Percentiles rank a stretch among this genome's conserved stretches.
Evolutionary conservation across 2,888 invertebrate species (phyloP).

Genomic region (Zeuzera pyrina): DNA sequence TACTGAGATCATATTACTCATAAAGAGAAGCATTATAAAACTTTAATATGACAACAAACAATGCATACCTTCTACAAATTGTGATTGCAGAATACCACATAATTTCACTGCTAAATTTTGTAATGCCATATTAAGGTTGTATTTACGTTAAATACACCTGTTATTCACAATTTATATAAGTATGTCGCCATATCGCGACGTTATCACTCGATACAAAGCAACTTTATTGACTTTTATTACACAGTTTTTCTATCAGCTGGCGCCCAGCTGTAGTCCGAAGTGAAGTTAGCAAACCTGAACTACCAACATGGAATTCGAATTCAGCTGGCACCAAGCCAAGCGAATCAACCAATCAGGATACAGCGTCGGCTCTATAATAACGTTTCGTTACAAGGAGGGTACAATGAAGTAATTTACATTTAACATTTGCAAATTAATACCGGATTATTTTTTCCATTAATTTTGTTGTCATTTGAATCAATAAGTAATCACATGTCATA

Average conservation of each 20-base stretch:
- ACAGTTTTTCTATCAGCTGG: conserved; percentile 65
- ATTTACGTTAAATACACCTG: conserved; percentile 25
- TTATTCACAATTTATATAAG: conserved; percentile 24
- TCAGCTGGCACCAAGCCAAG: conserved; percentile 19
- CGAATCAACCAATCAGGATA: conserved; percentile 35
- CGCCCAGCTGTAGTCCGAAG: conserved; percentile 54
- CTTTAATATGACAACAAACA: conserved; percentile 9
- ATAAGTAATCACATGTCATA: no score
- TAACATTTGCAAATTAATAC: no score
- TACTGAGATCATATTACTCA: neutral
- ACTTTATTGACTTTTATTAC: conserved; percentile 58
- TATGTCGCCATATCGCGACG: conserved; percentile 27
- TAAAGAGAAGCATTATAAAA: conserved; percentile 4
- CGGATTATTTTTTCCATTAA: no score
- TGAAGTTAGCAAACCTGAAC: conserved; percentile 37
- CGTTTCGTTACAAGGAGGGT: conserved; percentile 26
- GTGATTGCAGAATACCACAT: conserved; percentile 66
- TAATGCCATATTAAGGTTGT: conserved; percentile 36
- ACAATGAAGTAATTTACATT: neutral
- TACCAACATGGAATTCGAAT: conserved; percentile 32
- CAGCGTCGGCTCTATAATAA: conserved; percentile 21
- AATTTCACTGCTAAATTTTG: conserved; percentile 75
- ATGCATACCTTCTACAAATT: conserved; percentile 59
- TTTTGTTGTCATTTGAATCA: no score
- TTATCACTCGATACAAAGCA: conserved; percentile 34